Evolutionary conservation across 2,113 vertebrate genomes (phyloP).

Genomic region (Chaetodon auriga): DNA sequence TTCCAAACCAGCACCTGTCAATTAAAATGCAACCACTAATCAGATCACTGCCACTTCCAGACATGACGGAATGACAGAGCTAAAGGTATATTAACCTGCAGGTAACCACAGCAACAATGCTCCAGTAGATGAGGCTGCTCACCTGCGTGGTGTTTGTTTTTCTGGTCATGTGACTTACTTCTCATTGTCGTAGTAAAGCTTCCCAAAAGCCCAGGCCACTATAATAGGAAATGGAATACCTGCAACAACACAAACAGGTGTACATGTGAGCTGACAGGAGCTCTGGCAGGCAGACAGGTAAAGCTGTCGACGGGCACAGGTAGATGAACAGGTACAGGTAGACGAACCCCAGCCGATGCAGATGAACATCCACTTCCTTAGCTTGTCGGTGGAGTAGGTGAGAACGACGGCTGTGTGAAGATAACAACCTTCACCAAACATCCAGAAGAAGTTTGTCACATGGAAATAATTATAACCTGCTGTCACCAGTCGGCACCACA

Average conservation of each 20-base stretch:
- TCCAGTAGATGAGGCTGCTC: too few species aligned
- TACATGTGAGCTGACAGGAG: not conserved
- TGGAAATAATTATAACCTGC: conserved; percentile 97
- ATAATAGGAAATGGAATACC: conserved; percentile 93
- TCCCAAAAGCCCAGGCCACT: conserved; percentile 90
- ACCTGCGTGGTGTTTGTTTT: too few species aligned
- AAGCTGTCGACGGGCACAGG: not conserved
- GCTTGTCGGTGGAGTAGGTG: conserved; percentile 93
- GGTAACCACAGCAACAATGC: not conserved
- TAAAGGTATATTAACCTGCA: not conserved
- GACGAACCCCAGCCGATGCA: conserved; percentile 94
- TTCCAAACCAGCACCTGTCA: conserved; percentile 96
- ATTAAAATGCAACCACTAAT: conserved; percentile 26
- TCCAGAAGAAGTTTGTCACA: conserved; percentile 98
- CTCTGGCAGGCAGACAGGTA: not conserved
- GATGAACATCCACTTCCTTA: conserved; percentile 96
- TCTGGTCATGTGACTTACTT: not conserved
- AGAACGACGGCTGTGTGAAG: conserved; percentile 95
- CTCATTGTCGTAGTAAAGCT: too few species aligned
- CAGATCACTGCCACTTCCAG: not conserved
- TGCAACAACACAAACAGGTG: conserved; percentile 70
- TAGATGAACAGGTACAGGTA: not conserved
- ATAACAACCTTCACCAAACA: conserved; percentile 96
- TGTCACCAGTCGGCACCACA: conserved; percentile 93
- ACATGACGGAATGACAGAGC: too few species aligned